Evolutionary conservation across 2,113 vertebrate genomes (phyloP).

Genomic region (pig (Sus scrofa)): DNA sequence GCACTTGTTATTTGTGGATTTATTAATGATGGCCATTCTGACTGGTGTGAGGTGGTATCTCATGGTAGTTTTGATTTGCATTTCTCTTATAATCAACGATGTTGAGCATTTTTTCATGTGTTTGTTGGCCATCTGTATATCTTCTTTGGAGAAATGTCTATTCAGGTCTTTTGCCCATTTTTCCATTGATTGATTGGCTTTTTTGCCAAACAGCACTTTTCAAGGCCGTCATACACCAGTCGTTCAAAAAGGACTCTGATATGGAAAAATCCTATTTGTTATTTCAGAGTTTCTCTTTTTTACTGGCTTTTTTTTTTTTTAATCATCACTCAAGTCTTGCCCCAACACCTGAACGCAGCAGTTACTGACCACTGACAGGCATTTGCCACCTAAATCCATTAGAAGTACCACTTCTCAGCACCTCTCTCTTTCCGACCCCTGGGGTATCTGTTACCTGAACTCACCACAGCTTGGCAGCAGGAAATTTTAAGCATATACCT

Average conservation of each 20-base stretch:
- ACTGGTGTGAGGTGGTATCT: too few species aligned
- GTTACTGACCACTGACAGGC: neutral
- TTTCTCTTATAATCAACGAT: too few species aligned
- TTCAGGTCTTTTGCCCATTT: too few species aligned
- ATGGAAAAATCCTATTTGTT: neutral
- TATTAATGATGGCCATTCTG: too few species aligned
- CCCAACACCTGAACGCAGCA: neutral
- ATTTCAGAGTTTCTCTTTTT: neutral
- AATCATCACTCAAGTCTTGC: neutral
- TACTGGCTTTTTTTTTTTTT: neutral
- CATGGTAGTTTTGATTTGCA: too few species aligned
- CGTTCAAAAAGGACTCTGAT: neutral
- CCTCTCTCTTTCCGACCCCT: neutral
- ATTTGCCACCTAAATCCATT: neutral
- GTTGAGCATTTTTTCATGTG: too few species aligned
- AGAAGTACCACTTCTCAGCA: neutral
- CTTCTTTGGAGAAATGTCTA: too few species aligned
- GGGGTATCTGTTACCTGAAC: neutral
- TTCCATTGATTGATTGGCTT: too few species aligned
- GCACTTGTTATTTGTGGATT: too few species aligned
- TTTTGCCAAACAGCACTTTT: neutral
- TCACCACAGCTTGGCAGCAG: neutral
- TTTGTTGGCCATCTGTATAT: too few species aligned
- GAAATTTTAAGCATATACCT: neutral
- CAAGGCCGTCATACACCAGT: neutral